Evolutionary conservation across 2,888 invertebrate genomes (phyloP).

Genomic region (Hirtodrosophila duncani): DNA sequence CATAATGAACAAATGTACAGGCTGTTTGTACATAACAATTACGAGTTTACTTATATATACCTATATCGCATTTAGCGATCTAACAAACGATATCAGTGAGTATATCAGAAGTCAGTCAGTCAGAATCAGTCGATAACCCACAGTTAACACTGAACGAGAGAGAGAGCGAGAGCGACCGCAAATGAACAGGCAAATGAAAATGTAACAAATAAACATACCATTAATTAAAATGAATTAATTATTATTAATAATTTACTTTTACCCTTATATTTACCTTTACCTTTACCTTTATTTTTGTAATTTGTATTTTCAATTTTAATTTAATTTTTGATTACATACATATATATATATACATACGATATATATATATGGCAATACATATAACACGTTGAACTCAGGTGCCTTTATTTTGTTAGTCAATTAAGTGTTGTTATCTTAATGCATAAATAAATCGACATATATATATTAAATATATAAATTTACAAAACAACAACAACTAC

Average conservation of each 20-base stretch:
- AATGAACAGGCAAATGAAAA: constrained; percentile 21
- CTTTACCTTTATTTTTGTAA: constrained; percentile 12
- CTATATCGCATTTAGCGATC: constrained; percentile 15
- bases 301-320: constrained; percentile 20
- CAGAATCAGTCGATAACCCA: constrained; percentile 18
- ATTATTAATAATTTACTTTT: constrained; percentile 33
- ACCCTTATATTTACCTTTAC: constrained; percentile 16
- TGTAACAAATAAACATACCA: constrained; percentile 60
- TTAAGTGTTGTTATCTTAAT: constrained; percentile 74
- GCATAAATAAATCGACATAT: constrained; percentile 54
- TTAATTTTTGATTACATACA: constrained; percentile 20
- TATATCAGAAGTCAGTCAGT: constrained; percentile 36
- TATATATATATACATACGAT: constrained; percentile 29
- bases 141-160: constrained; percentile 16
- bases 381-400: constrained; percentile 75
- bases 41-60: constrained; percentile 12
- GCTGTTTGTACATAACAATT: no score
- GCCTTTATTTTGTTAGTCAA: constrained; percentile 75
- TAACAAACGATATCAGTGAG: constrained; percentile 29
- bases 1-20: constrained; percentile 17
- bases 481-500: neutral
- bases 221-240: constrained; percentile 60
- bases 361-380: constrained; percentile 60
- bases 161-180: constrained; percentile 2
- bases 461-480: neutral